Conservation (phyloP, 1,140 invertebrate species). For the Saxidomus purpurata region DNA sequence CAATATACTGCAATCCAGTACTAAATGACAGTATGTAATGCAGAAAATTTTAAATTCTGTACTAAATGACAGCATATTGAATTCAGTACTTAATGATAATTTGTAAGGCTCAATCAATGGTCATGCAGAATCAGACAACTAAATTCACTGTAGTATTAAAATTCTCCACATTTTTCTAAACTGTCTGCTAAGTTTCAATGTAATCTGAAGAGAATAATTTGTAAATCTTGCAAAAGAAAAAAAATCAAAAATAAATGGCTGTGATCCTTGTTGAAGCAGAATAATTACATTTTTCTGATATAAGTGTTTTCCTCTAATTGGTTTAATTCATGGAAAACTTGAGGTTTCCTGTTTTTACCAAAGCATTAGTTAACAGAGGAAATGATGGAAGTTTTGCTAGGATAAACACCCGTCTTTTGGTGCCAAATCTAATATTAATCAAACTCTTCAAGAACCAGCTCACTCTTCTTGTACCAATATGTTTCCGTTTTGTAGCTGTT, state of each 20-base stretch:
- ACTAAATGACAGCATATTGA: too few relatives aligned
- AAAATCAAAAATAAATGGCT: too few relatives aligned
- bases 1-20: too few relatives aligned
- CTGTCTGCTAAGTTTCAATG: background rate
- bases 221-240: background rate
- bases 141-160: background rate
- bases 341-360: conserved; percentile 24
- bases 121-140: background rate
- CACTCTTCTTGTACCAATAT: background rate
- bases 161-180: background rate
- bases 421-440: conserved; percentile 26
- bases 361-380: background rate
- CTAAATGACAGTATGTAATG: too few relatives aligned
- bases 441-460: background rate
- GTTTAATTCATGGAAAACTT: conserved; percentile 16
- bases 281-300: conserved; percentile 14
- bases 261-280: background rate
- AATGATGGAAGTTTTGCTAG: background rate
- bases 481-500: background rate
- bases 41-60: too few relatives aligned
- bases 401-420: background rate
- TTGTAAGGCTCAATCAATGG: background rate
- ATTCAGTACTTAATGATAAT: too few relatives aligned
- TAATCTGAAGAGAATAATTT: background rate
- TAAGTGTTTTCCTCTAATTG: conserved; percentile 1